Evolutionary conservation across 2,113 vertebrate genomes (phyloP).

Genomic region (Odobenus rosmarus): DNA sequence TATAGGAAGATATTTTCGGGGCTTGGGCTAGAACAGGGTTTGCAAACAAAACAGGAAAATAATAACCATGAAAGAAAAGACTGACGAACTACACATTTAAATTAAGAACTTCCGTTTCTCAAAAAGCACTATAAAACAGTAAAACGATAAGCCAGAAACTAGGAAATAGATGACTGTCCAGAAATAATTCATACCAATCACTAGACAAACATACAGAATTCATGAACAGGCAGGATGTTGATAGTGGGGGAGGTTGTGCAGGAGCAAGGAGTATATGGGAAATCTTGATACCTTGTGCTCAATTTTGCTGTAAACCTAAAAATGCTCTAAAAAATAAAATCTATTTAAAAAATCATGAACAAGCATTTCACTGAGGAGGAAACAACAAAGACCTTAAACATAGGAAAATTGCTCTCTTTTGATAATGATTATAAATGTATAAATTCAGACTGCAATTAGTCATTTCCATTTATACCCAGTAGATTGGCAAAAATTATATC

Average conservation of each 20-base stretch:
- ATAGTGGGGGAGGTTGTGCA: neutral
- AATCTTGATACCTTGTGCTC: neutral
- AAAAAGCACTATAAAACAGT: neutral
- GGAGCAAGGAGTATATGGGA: neutral
- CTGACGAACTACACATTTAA: neutral
- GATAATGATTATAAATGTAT: neutral
- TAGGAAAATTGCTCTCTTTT: neutral
- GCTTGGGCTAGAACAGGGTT: neutral
- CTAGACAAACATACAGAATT: neutral
- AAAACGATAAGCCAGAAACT: neutral
- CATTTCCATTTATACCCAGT: neutral
- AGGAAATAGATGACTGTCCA: neutral
- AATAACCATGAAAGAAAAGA: neutral
- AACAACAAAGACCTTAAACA: neutral
- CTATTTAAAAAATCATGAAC: neutral
- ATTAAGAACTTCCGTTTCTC: neutral
- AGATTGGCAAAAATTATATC: neutral
- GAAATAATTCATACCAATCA: neutral
- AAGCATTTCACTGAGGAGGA: neutral
- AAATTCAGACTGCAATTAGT: neutral
- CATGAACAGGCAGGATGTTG: neutral
- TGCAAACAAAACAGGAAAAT: slow-evolving; percentile 14
- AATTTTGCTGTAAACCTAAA: neutral
- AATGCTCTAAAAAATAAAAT: neutral
- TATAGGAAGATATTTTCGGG: neutral